A percentile compares a stretch with the other conserved stretches of the same genome.
Evolutionary conservation across 2,888 invertebrate genomes (phyloP).

Genomic region (Eugnorisma glareosa): DNA sequence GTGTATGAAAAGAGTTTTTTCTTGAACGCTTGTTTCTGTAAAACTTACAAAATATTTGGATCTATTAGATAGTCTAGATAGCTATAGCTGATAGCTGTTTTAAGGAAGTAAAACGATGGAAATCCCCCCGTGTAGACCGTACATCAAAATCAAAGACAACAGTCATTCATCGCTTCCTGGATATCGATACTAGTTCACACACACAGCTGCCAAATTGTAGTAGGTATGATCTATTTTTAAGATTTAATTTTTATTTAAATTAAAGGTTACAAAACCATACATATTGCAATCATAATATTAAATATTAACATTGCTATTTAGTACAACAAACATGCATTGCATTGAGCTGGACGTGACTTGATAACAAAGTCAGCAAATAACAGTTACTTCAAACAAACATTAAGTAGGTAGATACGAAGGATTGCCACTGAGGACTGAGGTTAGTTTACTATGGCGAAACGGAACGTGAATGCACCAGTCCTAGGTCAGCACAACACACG

Average conservation of each 20-base stretch:
- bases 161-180: background rate
- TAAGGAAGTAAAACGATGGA: background rate
- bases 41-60: constrained; percentile 13
- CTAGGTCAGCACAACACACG: constrained; percentile 2
- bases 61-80: too few relatives aligned
- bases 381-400: constrained; percentile 3
- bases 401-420: background rate
- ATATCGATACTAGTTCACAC: background rate
- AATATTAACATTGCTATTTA: background rate
- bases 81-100: background rate
- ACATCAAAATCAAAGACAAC: background rate
- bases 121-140: background rate
- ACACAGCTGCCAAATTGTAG: background rate
- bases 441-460: constrained; percentile 20
- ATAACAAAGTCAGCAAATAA: constrained; percentile 10
- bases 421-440: constrained; percentile 15
- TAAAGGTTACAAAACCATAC: background rate
- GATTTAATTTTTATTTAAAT: background rate
- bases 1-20: constrained; percentile 17
- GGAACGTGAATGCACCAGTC: constrained; percentile 19
- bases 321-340: constrained; percentile 5
- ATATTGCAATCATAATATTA: background rate
- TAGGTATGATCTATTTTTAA: background rate
- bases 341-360: constrained; percentile 36
- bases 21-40: background rate